Evolutionary conservation across 2,797 vertebrate species (phyloP).

Genomic region (Sciaenops ocellatus): DNA sequence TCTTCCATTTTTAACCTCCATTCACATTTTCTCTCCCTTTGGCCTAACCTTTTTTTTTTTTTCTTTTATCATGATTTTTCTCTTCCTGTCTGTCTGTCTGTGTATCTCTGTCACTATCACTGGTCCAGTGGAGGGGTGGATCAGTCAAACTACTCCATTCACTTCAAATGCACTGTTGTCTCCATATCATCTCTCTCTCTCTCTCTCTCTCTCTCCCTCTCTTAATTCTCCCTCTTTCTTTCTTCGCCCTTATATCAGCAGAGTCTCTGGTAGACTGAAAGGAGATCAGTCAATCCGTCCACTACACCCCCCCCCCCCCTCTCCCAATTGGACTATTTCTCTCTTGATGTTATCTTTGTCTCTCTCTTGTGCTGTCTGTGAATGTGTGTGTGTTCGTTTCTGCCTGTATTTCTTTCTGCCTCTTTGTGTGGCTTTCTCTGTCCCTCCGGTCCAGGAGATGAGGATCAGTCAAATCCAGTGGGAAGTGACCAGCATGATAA

Average conservation of each 20-base stretch:
- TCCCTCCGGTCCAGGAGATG: conserved; percentile 47
- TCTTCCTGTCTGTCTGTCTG: conserved; percentile 29
- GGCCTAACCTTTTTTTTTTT: background rate
- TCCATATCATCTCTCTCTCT: conserved; percentile 34
- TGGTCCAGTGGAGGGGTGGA: conserved; percentile 53
- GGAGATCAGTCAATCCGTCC: conserved; percentile 63
- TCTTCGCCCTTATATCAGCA: conserved; percentile 48
- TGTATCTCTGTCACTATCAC: conserved; percentile 39
- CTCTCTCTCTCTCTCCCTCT: conserved; percentile 33
- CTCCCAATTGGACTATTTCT: conserved; percentile 44
- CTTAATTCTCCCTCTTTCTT: conserved; percentile 9
- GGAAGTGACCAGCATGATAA: conserved; percentile 61
- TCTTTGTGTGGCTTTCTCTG: conserved; percentile 48
- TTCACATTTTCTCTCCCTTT: conserved; percentile 23
- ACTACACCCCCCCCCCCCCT: conserved; percentile 33
- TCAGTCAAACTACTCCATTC: conserved; percentile 64
- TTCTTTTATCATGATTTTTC: conserved; percentile 33
- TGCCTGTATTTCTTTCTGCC: conserved; percentile 20
- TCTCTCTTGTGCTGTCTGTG: conserved; percentile 42
- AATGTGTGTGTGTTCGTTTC: conserved; percentile 27
- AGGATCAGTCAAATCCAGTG: conserved; percentile 64
- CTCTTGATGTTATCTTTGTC: conserved; percentile 52
- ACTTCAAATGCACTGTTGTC: conserved; percentile 53
- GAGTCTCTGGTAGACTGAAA: conserved; percentile 62
- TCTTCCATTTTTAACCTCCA: conserved; percentile 25